phyloP scores from a whole-genome alignment of 2,888 invertebrate genomes.

The Cephus spinipes region DNA sequence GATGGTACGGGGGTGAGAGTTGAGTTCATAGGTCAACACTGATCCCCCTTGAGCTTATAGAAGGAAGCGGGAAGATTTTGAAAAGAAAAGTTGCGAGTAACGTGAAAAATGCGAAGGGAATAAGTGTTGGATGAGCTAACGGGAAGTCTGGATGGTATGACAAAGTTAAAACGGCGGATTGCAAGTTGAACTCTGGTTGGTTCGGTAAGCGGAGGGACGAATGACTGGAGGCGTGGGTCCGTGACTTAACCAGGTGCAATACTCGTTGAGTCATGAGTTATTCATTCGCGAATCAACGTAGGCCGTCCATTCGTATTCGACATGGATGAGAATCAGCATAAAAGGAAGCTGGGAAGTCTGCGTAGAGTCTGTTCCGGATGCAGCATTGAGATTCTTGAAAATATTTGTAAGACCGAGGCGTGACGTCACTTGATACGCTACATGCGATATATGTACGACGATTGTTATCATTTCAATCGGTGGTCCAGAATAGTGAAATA shows the following conservation, averaged over 20 bases:
- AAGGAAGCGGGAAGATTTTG: background rate
- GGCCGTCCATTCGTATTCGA: background rate
- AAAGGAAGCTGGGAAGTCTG: background rate
- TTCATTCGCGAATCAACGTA: background rate
- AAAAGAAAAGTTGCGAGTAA: background rate
- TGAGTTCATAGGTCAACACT: background rate
- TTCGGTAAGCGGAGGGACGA: background rate
- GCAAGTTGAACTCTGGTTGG: background rate
- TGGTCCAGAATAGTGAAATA: background rate
- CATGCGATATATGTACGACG: background rate
- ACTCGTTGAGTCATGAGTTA: constrained; percentile 1
- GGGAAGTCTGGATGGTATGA: background rate
- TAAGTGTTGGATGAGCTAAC: background rate
- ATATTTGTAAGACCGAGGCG: background rate
- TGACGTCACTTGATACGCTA: background rate
- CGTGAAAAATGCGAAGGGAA: background rate
- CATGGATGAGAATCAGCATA: background rate
- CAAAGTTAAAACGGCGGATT: background rate
- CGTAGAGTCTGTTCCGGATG: background rate
- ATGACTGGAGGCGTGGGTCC: background rate
- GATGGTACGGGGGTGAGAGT: background rate
- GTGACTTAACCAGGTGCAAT: background rate
- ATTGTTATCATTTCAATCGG: background rate
- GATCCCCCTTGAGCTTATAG: background rate
- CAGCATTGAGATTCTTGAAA: background rate